Evolutionary conservation across 1,140 invertebrate genomes (phyloP), one percentile per base, ranked within the genome.

Genomic region (Bombus ignitus): DNA sequence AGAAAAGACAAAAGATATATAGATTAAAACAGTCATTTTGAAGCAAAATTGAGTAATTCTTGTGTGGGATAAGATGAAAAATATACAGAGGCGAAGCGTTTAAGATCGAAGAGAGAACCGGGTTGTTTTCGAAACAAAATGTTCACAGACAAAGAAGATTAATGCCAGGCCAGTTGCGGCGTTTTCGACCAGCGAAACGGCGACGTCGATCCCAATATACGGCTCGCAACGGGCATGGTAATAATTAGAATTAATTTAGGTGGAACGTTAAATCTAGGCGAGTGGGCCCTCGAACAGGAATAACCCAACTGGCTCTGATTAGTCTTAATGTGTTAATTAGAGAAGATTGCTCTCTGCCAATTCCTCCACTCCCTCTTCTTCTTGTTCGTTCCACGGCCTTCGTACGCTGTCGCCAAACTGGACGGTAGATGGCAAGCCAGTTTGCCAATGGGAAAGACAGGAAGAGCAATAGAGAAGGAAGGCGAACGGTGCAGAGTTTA

Each of bases 281-380:
- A 95, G 94, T 94, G 94, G 94, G 92, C 90, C 90, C 91, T 88
- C 91, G 89, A 91, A 92, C 91, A 91, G 90, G 92, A 95, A 94
- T 94, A 92, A 93, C 91, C 90, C 93, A 92, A 94, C 93, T 91
- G 93, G 88, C 92, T 94, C 91, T 94, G 94, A 95, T 95, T 94
- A 94, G 92, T 94, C 92, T 95, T 94, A 95, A 95, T 95, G 94
- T 94, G 94, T 95, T 95, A 95, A 95, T 95, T 95, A 94, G 92
- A 92, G 93, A 94, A 94, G 93, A 95, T 91, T 92, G 90, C 90
- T 88, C 92, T 93, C 91, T 90, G 91, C 83, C 89, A 88, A 72
- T 87, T 80, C 87, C 71, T 85, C 85, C 80, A 81, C 81, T 87
- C 57, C 62, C 68, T 70, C 70, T 15, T 79, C 70, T 66, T 70